These are phyloP conservation scores for Drosophila tsacasi DNA, from an alignment of 1,140 invertebrate species.

Conservation along the genomic window DNA sequence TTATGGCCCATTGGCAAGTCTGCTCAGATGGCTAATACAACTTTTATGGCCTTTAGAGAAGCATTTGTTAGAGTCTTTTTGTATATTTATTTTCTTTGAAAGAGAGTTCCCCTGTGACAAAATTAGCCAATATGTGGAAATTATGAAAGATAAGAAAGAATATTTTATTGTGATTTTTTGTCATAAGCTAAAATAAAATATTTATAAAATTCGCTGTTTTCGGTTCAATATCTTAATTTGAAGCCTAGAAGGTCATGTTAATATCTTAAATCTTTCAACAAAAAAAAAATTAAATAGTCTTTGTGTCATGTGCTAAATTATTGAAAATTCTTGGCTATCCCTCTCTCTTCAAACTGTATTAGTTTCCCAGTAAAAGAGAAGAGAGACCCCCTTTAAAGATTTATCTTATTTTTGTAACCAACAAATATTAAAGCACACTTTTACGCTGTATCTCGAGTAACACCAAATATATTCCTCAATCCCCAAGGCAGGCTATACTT, in stretches of 20 bases:
- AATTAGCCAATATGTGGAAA: background rate
- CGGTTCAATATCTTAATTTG: too few relatives aligned
- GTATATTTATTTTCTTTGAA: background rate
- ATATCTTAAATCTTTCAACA: background rate
- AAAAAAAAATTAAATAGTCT: background rate
- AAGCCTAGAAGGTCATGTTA: background rate
- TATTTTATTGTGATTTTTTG: background rate
- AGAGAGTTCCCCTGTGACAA: background rate
- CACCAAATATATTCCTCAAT: rapidly evolving
- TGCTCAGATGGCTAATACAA: conserved; percentile 1
- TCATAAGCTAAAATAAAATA: too few relatives aligned
- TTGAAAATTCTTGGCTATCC: background rate
- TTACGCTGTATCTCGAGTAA: background rate
- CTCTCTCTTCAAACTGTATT: background rate
- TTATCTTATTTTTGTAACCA: background rate
- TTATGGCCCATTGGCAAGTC: conserved; percentile 25
- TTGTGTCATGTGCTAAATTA: background rate
- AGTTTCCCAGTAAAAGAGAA: background rate
- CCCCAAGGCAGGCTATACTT: conserved; percentile 40
- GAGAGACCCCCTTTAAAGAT: too few relatives aligned
- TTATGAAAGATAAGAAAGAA: background rate
- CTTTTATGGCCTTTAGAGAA: conserved; percentile 9
- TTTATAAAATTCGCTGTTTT: too few relatives aligned
- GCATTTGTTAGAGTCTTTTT: background rate
- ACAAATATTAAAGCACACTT: conserved; percentile 36